Evolutionary conservation across 2,888 invertebrate genomes (phyloP).

Genomic region (Lamproptera curius): DNA sequence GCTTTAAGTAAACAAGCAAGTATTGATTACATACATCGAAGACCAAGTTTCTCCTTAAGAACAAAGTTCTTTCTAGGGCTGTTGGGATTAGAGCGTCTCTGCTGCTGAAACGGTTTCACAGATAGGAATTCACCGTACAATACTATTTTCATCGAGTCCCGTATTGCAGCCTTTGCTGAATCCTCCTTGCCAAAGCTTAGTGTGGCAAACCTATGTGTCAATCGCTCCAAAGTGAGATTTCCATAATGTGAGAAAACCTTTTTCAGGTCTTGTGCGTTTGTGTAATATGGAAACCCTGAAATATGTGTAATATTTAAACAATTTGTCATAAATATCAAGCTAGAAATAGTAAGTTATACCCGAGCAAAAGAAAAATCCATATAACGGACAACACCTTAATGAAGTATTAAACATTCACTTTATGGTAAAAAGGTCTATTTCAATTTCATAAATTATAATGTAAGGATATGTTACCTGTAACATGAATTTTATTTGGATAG

Average conservation of each 20-base stretch:
- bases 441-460: too few species aligned
- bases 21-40: too few species aligned
- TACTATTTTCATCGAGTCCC: constrained; percentile 33
- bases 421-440: too few species aligned
- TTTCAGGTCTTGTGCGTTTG: constrained; percentile 44
- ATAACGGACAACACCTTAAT: too few species aligned
- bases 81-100: constrained; percentile 10
- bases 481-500: constrained; percentile 23
- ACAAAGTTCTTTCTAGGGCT: constrained; percentile 28
- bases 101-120: constrained; percentile 31
- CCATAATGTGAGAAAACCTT: constrained; percentile 45
- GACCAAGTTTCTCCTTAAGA: constrained; percentile 1
- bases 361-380: too few species aligned
- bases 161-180: constrained; percentile 36
- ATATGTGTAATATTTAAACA: too few species aligned
- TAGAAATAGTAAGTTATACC: too few species aligned
- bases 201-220: constrained; percentile 33
- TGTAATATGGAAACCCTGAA: constrained; percentile 53
- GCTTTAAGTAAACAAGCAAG: too few species aligned
- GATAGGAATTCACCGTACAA: constrained; percentile 50
- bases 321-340: too few species aligned
- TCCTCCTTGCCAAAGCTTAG: constrained; percentile 32
- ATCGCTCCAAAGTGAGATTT: constrained; percentile 35
- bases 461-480: constrained; percentile 21
- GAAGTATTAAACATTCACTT: too few species aligned